Percentiles rank a stretch among this genome's conserved stretches.
phyloP scores from a whole-genome alignment of 1,140 invertebrate genomes.

The Atta texana region DNA sequence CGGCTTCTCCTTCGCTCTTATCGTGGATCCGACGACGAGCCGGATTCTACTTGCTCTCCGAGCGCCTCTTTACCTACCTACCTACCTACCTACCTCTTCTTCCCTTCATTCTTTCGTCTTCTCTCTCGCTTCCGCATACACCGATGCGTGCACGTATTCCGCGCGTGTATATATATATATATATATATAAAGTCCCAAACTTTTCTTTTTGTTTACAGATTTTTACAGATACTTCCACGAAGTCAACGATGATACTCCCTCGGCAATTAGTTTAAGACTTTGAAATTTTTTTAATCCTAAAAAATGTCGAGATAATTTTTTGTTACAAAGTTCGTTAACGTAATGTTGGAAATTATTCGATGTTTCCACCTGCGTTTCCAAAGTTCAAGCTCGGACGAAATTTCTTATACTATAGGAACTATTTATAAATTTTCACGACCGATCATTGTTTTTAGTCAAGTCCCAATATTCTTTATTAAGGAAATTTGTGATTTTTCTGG shows the following conservation, averaged over 20 bases:
- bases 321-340: background rate
- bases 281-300: background rate
- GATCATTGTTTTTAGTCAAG: background rate
- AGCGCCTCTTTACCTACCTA: no score
- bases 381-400: background rate
- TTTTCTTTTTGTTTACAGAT: background rate
- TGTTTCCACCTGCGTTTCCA: background rate
- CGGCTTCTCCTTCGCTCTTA: slow-evolving; percentile 31
- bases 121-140: slow-evolving; percentile 58
- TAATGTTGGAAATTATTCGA: background rate
- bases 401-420: background rate
- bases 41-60: background rate
- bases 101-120: slow-evolving; percentile 14
- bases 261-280: background rate
- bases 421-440: background rate
- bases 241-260: background rate
- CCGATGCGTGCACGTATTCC: background rate
- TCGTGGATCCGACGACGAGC: slow-evolving; percentile 38
- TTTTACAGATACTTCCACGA: background rate
- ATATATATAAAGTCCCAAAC: background rate
- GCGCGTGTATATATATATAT: no score
- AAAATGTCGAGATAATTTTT: background rate
- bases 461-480: background rate
- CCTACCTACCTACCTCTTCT: background rate
- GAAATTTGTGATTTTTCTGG: background rate